phyloP scores from a whole-genome alignment of 2,113 vertebrate species.

The Vidua macroura region DNA sequence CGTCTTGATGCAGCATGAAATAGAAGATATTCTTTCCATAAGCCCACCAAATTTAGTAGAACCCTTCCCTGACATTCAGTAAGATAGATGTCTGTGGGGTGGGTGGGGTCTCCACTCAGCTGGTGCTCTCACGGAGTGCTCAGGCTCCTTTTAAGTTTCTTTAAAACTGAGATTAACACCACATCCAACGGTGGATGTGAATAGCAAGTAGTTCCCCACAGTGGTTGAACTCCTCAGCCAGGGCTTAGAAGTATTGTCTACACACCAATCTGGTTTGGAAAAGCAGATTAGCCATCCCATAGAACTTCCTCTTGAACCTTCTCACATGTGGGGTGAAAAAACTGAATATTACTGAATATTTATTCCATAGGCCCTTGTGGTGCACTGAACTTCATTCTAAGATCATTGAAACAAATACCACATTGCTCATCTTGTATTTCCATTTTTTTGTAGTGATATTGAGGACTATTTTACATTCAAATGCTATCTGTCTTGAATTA shows the following conservation, averaged over 20 bases:
- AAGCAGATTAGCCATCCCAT: neutral
- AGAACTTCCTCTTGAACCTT: neutral
- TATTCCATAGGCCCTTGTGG: neutral
- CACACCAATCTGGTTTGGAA: neutral
- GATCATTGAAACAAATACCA: neutral
- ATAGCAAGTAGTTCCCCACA: neutral
- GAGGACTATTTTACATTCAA: slow-evolving; percentile 11
- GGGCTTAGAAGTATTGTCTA: neutral
- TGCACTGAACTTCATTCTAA: neutral
- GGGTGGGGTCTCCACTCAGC: neutral
- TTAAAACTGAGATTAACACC: neutral
- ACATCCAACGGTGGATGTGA: fast-evolving
- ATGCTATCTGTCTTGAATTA: slow-evolving; percentile 29
- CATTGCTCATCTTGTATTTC: neutral
- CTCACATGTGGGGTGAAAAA: neutral
- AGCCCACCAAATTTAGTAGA: neutral
- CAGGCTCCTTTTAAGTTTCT: neutral
- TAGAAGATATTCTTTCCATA: neutral
- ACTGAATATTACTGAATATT: neutral
- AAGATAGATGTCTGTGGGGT: neutral
- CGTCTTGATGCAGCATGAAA: neutral
- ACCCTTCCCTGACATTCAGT: neutral
- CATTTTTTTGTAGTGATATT: neutral
- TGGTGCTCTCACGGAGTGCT: neutral
- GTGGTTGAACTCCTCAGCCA: neutral